A percentile compares a stretch with the other conserved stretches of the same genome.
These are phyloP conservation scores for Sebastes diploproa DNA, from an alignment of 2,797 vertebrate species.

Conservation along the genomic window DNA sequence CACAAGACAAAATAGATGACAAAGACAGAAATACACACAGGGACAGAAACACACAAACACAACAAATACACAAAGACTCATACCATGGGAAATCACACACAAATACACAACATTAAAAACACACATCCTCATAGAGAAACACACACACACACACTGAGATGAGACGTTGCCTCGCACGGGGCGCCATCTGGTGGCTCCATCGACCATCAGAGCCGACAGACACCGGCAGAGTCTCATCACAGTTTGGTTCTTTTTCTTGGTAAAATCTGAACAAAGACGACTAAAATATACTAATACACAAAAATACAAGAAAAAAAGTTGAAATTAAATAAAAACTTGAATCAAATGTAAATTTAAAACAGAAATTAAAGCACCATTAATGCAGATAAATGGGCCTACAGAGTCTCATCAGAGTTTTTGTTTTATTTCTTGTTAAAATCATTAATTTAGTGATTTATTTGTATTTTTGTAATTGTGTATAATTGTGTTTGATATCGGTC, in stretches of 20 bases:
- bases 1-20: constrained; percentile 30
- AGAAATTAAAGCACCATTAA: no score
- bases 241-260: neutral
- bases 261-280: neutral
- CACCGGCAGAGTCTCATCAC: neutral
- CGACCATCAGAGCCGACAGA: neutral
- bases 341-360: neutral
- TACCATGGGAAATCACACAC: constrained; percentile 25
- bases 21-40: constrained; percentile 40
- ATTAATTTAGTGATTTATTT: no score
- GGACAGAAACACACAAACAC: constrained; percentile 16
- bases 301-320: no score
- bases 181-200: constrained; percentile 71
- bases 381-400: no score
- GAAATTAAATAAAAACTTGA: neutral
- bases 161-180: neutral
- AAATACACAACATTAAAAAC: neutral
- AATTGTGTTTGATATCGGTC: neutral
- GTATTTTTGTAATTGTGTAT: no score
- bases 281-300: no score
- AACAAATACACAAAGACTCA: constrained; percentile 13
- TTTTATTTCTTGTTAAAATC: no score
- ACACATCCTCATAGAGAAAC: neutral
- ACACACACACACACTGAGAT: neutral
- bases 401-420: no score